Percentiles rank a stretch among this genome's conserved stretches.
These are phyloP conservation scores for Dolichopus griseipennis DNA, from an alignment of 2,888 invertebrate species.

Conservation along the genomic window DNA sequence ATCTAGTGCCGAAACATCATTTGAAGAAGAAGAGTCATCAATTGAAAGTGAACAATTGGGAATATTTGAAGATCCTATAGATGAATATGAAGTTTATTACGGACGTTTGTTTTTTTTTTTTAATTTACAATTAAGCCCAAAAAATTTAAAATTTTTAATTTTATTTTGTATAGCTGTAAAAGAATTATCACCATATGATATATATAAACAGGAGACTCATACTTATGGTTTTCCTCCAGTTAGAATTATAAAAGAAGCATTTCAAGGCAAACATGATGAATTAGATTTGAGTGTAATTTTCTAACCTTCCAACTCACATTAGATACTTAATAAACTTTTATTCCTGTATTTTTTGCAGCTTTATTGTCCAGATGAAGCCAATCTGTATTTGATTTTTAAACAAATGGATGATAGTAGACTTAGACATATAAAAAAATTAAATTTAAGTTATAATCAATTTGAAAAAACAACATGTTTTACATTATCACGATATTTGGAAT, in stretches of 20 bases:
- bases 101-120: no score
- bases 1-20: neutral
- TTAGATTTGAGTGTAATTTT: neutral
- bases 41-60: neutral
- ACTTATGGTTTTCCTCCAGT: neutral
- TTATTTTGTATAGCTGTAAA: no score
- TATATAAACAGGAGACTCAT: no score
- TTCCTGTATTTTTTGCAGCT: neutral
- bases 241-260: neutral
- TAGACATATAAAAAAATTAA: slow-evolving; percentile 10
- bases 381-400: slow-evolving; percentile 16
- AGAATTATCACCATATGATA: no score
- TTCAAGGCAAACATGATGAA: neutral
- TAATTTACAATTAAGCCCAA: no score
- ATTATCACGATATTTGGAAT: slow-evolving; percentile 15
- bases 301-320: no score
- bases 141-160: no score
- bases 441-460: slow-evolving; percentile 16
- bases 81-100: neutral
- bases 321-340: no score
- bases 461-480: slow-evolving; percentile 15
- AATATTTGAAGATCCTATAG: neutral
- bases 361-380: slow-evolving; percentile 1
- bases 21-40: neutral
- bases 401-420: slow-evolving; percentile 10